Base-by-base conservation (phyloP, 2,888 invertebrate species). In the Carcina quercana region DNA sequence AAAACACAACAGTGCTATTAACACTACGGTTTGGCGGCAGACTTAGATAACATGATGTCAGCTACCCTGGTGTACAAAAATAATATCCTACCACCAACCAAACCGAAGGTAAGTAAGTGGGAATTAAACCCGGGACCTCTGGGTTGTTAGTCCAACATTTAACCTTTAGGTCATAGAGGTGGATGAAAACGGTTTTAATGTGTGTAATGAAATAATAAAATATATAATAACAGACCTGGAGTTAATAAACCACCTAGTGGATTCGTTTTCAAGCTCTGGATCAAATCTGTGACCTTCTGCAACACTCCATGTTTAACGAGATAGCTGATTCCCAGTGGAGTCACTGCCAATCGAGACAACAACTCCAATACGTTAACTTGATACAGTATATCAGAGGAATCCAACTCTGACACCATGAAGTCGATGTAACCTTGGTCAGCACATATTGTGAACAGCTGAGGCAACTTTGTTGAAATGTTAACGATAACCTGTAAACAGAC, bases 341-440 rank as follows among this genome's bases (percentile, higher is more conserved):
- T 86, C 12, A 87, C 61, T 1, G 91, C 92, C 25, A 97, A 70
- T 27, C 88, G 87, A 0, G 91, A 89, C 20, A 96, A 60, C 24
- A 94, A 71, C 68, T 96, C 94, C 30, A 97, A 68, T 30, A 93
- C 87, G 61, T 95, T 96, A 37, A 96, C 76, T 64, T 93, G 91
- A 24, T 93, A 75, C 28, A 96, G 72, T 22, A 94, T 72, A 73
- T 96, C 96, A 39, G 89, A 85, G 25, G 86, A 86, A 28, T 89
- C 76, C 12, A 94, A 60, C 59, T 93, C 90, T 15, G 85, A 66
- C 11, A 94, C 59, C 50, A 95, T 87, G 38, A 85, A 85, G 10
- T 87, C 82, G 22, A 95, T 67, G 29, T 94, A 86, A 10, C 89
- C 90, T 34, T 86, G 71, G 7, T 86, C 80, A 17, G 85, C 80